Evolutionary conservation across 1,140 invertebrate genomes (phyloP).

Genomic region (Solenopsis fugax): DNA sequence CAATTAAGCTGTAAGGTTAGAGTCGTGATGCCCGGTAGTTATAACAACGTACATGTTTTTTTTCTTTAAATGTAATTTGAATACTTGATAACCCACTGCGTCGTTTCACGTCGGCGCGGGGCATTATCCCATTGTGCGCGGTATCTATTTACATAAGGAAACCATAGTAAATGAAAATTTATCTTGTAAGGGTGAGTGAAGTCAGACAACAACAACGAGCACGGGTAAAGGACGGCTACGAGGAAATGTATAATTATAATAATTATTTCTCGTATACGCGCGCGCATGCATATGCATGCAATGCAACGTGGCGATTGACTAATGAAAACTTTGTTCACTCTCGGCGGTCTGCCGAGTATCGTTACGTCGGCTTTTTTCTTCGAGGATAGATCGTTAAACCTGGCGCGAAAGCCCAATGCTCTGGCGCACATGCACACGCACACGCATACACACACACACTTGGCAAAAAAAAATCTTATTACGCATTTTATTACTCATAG

Average conservation of each 20-base stretch:
- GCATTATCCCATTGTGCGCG: constrained; percentile 27
- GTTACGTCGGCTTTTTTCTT: not conserved
- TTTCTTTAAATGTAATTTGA: constrained; percentile 38
- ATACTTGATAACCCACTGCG: constrained; percentile 42
- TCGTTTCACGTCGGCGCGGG: constrained; percentile 32
- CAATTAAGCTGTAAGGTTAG: constrained; percentile 32
- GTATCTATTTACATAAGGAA: constrained; percentile 56
- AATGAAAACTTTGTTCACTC: not conserved
- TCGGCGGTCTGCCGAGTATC: not conserved
- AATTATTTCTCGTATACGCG: constrained; percentile 11
- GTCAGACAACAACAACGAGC: not conserved
- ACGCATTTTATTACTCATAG: constrained; percentile 52
- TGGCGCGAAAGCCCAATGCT: not conserved
- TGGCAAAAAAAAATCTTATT: constrained; percentile 48
- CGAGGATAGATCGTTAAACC: constrained; percentile 24
- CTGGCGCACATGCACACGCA: not conserved
- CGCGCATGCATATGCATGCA: constrained; percentile 25
- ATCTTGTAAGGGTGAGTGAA: constrained; percentile 26
- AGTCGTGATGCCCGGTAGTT: constrained; percentile 19
- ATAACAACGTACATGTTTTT: constrained; percentile 25
- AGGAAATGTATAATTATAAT: constrained; percentile 46
- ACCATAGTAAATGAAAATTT: constrained; percentile 56
- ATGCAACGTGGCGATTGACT: constrained; percentile 16
- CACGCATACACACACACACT: not conserved
- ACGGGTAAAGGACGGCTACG: not conserved